Percentiles rank a stretch among this genome's conserved stretches.
These are phyloP conservation scores for Misgurnus anguillicaudatus DNA, from an alignment of 2,113 vertebrate genomes.

Conservation along the genomic window DNA sequence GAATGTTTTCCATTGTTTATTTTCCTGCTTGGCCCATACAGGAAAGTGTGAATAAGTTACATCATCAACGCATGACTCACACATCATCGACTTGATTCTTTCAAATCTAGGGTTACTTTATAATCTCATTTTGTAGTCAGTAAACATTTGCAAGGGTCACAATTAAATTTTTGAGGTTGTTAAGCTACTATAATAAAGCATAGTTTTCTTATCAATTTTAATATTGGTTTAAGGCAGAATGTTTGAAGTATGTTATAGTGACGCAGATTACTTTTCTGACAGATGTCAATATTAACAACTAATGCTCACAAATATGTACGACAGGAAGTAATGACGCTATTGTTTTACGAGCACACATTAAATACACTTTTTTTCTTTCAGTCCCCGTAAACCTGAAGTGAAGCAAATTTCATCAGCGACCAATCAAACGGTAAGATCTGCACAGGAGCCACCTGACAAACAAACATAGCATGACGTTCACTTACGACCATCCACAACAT, in stretches of 20 bases:
- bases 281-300: neutral
- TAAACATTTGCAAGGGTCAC: conserved; percentile 29
- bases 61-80: conserved; percentile 25
- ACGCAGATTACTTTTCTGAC: no score
- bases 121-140: conserved; percentile 12
- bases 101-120: conserved; percentile 60
- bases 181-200: neutral
- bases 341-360: no score
- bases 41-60: conserved; percentile 68
- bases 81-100: conserved; percentile 52
- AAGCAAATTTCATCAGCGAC: neutral
- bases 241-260: no score
- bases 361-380: neutral
- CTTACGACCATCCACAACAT: neutral
- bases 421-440: neutral
- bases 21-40: conserved; percentile 68
- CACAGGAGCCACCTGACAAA: neutral
- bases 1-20: conserved; percentile 68
- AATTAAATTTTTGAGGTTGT: neutral
- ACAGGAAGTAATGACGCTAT: neutral
- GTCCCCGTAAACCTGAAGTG: neutral
- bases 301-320: neutral
- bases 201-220: neutral
- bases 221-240: neutral
- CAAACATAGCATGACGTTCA: neutral